A percentile compares a stretch with the other conserved stretches of the same genome.
Conservation (phyloP, 2,113 vertebrate species). For the Odobenus rosmarus region DNA sequence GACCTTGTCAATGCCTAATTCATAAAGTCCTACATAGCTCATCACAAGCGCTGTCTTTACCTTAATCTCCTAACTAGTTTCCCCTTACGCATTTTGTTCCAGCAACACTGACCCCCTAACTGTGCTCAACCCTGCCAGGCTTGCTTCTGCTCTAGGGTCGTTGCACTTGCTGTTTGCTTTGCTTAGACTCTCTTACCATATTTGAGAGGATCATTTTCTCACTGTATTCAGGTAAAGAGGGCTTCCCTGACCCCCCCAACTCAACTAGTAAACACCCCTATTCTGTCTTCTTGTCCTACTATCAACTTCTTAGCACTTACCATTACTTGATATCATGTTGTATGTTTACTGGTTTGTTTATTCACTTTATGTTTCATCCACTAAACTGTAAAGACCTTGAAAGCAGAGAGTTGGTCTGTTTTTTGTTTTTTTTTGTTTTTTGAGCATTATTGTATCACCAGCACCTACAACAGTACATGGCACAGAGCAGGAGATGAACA, state of each 20-base stretch:
- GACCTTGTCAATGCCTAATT: not conserved
- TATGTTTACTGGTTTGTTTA: not conserved
- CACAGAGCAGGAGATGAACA: not conserved
- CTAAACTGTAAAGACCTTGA: not conserved
- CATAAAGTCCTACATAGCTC: not conserved
- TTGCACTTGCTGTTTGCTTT: not conserved
- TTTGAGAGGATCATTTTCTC: not conserved
- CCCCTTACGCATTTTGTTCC: not conserved
- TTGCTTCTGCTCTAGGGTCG: not conserved
- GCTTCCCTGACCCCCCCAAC: not conserved
- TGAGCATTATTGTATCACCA: not conserved
- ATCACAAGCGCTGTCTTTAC: not conserved
- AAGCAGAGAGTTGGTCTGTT: not conserved
- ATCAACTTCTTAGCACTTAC: not conserved
- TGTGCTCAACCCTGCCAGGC: not conserved
- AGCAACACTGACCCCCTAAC: not conserved
- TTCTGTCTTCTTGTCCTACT: not conserved
- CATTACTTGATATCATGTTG: not conserved
- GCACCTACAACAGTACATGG: not conserved
- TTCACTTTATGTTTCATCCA: not conserved
- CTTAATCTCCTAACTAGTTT: not conserved
- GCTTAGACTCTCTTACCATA: not conserved
- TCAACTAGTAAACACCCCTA: not conserved
- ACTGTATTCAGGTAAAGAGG: not conserved
- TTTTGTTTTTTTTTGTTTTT: not conserved